Base-by-base conservation (phyloP, 2,113 vertebrate species). In the Nerophis lumbriciformis region DNA sequence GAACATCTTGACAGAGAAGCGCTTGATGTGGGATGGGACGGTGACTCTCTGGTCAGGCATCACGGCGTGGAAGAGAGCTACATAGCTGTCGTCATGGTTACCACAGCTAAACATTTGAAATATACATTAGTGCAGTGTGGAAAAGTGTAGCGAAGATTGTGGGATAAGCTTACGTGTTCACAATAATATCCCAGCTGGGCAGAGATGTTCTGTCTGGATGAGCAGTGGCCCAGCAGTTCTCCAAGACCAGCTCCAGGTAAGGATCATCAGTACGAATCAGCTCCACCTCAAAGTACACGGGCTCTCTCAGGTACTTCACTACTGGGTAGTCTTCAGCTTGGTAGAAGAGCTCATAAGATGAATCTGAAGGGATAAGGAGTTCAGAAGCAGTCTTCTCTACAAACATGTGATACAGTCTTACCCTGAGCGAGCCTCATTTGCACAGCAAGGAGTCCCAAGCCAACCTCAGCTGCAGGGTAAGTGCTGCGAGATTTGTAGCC, bases 111-210 rank as follows among this genome's bases (percentile, higher is more conserved):
- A 8, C 14, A 42, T 13, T 0, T 1, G 28, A 5, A 15, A 19
- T 3, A 19, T 3, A 4, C 1, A 28, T 51, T 19, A 5, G 63
- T 52, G 15, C 6, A 52, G 8, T 57, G 4, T 50, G 8, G 36
- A 4, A 1, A 36, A n/a, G 0, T 2, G 19, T 3, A 4, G 35
- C 2, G 11, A 52, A 21, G 4, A 6, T 16, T 6, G 8, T n/a
- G 1, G 1, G 21, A 42, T 42, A 3, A 35, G 4, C 19, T 66
- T 73, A 88, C 88, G 75, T 16, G 14, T 88, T 64, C 8, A 87
- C 70, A 64, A 90, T 89, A 36, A 89, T 15, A 48, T 90, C 87
- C 89, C 89, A 90, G 42, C 81, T 83, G 15, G 89, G 88, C 8
- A 81, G 14, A 15, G 80, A 83, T 0, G 47, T 74, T 10, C 76